Conservation (phyloP, 2,797 vertebrate genomes). For the Leptodactylus fallax region DNA sequence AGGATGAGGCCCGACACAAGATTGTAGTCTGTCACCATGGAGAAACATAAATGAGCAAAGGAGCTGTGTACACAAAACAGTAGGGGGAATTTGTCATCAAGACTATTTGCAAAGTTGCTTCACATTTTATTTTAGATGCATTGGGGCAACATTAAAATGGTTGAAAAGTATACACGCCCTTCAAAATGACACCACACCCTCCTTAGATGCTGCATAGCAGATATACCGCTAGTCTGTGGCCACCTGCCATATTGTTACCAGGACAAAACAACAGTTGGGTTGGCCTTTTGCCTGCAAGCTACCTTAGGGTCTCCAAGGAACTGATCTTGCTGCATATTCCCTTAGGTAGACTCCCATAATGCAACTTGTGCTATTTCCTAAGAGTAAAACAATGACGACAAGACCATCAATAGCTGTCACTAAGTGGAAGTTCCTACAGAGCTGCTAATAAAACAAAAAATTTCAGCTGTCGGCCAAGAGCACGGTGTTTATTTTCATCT, state of each 20-base stretch:
- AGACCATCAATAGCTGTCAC: not conserved
- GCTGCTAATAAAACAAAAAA: not conserved
- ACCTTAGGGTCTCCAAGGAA: too few species aligned
- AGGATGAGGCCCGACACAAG: too few species aligned
- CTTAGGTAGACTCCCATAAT: not conserved
- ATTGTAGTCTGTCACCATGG: not conserved
- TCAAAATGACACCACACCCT: not conserved
- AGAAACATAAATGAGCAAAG: not conserved
- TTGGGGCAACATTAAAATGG: not conserved
- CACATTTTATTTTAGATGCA: not conserved
- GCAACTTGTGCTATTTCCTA: not conserved
- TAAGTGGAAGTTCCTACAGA: not conserved
- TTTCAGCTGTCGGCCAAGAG: not conserved
- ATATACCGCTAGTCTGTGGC: too few species aligned
- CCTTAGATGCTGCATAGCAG: not conserved
- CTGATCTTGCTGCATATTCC: too few species aligned
- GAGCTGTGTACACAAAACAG: not conserved
- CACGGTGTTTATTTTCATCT: constrained; percentile 31
- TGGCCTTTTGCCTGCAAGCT: too few species aligned
- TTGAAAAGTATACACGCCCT: not conserved
- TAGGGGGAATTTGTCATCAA: not conserved
- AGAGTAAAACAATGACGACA: not conserved
- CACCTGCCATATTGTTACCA: too few species aligned
- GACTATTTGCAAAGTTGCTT: not conserved
- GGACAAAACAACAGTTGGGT: too few species aligned